phyloP scores from a whole-genome alignment of 2,888 invertebrate species.

The Drosophila tripunctata region DNA sequence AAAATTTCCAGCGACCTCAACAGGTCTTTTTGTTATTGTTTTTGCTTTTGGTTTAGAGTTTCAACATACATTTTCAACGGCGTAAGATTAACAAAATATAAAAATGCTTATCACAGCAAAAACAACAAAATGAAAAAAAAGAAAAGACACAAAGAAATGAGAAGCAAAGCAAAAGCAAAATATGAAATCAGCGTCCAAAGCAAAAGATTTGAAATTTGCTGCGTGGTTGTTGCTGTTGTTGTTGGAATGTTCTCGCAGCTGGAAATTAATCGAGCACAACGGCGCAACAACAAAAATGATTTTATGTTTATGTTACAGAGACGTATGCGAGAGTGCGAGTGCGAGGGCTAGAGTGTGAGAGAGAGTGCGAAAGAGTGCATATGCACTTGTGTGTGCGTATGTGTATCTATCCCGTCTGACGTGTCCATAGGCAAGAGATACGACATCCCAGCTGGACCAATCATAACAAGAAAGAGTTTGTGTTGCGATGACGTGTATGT shows the following conservation, averaged over 20 bases:
- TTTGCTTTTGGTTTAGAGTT: constrained; percentile 40
- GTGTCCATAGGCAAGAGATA: constrained; percentile 49
- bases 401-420: constrained; percentile 53
- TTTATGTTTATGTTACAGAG: constrained; percentile 74
- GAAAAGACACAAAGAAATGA: constrained; percentile 12
- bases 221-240: constrained; percentile 19
- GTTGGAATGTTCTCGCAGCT: constrained; percentile 77
- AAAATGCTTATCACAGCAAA: constrained; percentile 71
- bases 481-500: constrained; percentile 43
- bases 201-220: constrained; percentile 12
- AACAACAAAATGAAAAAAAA: constrained; percentile 31
- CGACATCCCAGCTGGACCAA: constrained; percentile 43
- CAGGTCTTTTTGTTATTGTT: constrained; percentile 50
- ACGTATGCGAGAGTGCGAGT: constrained; percentile 28
- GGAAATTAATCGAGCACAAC: constrained; percentile 64
- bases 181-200: constrained; percentile 32
- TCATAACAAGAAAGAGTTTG: constrained; percentile 26
- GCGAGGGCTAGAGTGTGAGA: background rate
- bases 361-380: constrained; percentile 10
- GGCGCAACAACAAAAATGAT: constrained; percentile 66
- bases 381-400: constrained; percentile 14
- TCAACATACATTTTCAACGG: constrained; percentile 20
- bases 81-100: constrained; percentile 31
- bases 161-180: constrained; percentile 25
- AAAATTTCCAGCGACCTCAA: constrained; percentile 33